Percentiles rank a stretch among this genome's conserved stretches.
phyloP scores from a whole-genome alignment of 53 echinoderm and acorn worm species.

The Henricia sp. region DNA sequence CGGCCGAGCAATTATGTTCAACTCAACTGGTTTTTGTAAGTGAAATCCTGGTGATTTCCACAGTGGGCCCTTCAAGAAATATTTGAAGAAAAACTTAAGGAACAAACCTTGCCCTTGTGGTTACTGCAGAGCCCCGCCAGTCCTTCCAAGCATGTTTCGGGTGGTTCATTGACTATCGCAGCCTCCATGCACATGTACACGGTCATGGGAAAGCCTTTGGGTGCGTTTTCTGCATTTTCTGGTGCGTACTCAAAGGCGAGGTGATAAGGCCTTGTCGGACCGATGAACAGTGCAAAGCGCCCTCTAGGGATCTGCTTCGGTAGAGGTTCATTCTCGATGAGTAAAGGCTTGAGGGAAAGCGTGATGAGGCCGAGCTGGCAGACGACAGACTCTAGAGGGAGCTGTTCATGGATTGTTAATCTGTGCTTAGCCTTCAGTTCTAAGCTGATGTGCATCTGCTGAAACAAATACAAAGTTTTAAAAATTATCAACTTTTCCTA shows the following conservation, averaged over 20 bases:
- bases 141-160: constrained; percentile 36
- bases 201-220: neutral
- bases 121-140: constrained; percentile 41
- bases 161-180: neutral
- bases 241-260: constrained; percentile 63
- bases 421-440: constrained; percentile 62
- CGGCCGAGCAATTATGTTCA: too few relatives aligned
- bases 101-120: constrained; percentile 29
- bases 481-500: neutral
- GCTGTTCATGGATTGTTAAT: constrained; percentile 39
- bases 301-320: constrained; percentile 18
- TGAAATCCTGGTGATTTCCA: too few relatives aligned
- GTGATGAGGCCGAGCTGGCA: constrained; percentile 55
- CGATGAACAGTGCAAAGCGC: constrained; percentile 45
- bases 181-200: constrained; percentile 34
- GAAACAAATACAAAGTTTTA: constrained; percentile 2
- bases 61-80: too few relatives aligned
- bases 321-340: neutral
- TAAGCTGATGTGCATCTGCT: constrained; percentile 26
- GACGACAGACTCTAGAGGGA: constrained; percentile 5
- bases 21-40: too few relatives aligned
- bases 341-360: constrained; percentile 1
- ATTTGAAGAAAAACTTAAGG: too few relatives aligned
- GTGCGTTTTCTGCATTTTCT: constrained; percentile 27
- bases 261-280: constrained; percentile 15